phyloP scores from a whole-genome alignment of 2,113 vertebrate genomes.

The Oreochromis niloticus region DNA sequence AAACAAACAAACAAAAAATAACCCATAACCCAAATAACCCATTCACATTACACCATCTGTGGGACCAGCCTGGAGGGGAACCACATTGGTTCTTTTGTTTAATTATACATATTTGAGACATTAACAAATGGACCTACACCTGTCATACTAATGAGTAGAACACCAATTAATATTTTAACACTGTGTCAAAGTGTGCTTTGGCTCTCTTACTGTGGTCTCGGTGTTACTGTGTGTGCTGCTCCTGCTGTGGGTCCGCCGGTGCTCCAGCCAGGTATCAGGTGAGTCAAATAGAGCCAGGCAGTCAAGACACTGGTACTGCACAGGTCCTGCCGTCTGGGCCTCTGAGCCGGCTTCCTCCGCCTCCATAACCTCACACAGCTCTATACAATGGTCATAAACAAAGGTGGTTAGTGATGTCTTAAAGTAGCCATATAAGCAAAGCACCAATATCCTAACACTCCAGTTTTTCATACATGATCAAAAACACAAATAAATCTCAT shows the following conservation, averaged over 20 bases:
- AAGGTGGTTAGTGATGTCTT: not conserved
- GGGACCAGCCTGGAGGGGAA: not conserved
- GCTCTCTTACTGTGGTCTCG: slow-evolving; percentile 50
- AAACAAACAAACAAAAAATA: not conserved
- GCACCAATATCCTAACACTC: not conserved
- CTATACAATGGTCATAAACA: slow-evolving; percentile 21
- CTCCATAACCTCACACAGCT: slow-evolving; percentile 67
- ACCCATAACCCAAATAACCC: not conserved
- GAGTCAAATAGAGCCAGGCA: slow-evolving; percentile 83
- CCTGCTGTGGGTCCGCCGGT: slow-evolving; percentile 76
- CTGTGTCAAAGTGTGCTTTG: not conserved
- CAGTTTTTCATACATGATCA: not conserved
- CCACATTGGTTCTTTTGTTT: not conserved
- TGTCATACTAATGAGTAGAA: not conserved
- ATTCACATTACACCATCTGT: not conserved
- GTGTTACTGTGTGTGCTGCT: slow-evolving; percentile 71
- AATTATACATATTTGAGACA: not conserved
- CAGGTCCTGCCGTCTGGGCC: slow-evolving; percentile 56
- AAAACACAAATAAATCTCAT: not conserved
- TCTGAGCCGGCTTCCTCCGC: slow-evolving; percentile 22
- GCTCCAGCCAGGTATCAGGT: slow-evolving; percentile 81
- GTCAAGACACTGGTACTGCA: slow-evolving; percentile 86
- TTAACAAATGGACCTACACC: not conserved
- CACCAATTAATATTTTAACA: not conserved
- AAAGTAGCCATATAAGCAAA: not conserved